A percentile compares a stretch with the other conserved stretches of the same genome.
These are phyloP conservation scores for Hippocampus zosterae DNA, from an alignment of 2,113 vertebrate genomes.

Conservation along the genomic window DNA sequence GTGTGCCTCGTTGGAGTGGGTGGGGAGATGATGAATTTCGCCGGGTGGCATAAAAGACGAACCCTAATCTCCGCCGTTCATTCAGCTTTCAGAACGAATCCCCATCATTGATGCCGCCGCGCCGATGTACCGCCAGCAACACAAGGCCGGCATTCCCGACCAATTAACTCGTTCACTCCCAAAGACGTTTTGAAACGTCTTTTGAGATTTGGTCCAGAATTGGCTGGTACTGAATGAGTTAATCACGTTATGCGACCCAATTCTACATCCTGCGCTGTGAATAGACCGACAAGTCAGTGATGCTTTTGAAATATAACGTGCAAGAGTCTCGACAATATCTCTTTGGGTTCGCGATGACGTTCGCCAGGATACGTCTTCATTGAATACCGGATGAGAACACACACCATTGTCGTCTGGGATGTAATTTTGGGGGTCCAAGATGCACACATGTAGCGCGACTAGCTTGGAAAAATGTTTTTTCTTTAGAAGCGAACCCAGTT, in stretches of 20 bases:
- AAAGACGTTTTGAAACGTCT: too few relatives aligned
- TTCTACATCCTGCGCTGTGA: not conserved
- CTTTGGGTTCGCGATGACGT: not conserved
- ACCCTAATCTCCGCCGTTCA: conserved; percentile 53
- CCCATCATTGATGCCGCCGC: conserved; percentile 23
- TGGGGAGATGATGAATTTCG: conserved; percentile 52
- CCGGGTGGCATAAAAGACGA: conserved; percentile 40
- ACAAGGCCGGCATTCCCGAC: conserved; percentile 12
- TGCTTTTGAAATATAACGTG: conserved; percentile 4
- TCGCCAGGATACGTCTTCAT: not conserved
- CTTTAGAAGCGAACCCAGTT: too few relatives aligned
- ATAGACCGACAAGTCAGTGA: conserved; percentile 1
- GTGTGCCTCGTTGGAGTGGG: conserved; percentile 27
- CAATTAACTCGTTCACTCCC: conserved; percentile 21
- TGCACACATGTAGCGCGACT: too few relatives aligned
- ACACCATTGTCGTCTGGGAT: not conserved
- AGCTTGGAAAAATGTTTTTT: too few relatives aligned
- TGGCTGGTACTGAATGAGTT: too few relatives aligned
- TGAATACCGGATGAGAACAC: not conserved
- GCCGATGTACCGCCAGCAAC: conserved; percentile 4
- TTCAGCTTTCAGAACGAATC: conserved; percentile 32
- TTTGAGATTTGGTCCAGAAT: too few relatives aligned
- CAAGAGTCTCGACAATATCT: not conserved
- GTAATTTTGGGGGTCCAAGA: not conserved
- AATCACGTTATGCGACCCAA: conserved; percentile 24